These are phyloP conservation scores for Leptopterna dolabrata DNA, from an alignment of 2,888 invertebrate species.

Conservation along the genomic window DNA sequence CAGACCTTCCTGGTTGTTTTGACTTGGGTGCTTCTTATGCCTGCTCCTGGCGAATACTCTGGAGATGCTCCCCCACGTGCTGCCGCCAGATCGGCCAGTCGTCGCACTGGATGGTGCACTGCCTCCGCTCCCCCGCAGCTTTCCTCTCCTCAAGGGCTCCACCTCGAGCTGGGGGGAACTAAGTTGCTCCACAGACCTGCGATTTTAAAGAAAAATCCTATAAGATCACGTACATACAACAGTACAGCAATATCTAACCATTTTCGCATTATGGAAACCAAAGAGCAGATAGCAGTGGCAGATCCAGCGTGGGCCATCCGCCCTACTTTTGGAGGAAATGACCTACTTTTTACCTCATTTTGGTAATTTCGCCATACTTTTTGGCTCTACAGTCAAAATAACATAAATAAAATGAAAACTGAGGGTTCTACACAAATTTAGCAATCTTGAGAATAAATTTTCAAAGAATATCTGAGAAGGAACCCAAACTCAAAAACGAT, in stretches of 20 bases:
- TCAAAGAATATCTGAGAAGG: too few species aligned
- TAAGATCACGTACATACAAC: background rate
- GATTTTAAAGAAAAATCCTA: background rate
- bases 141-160: conserved; percentile 63
- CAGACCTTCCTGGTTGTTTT: conserved; percentile 73
- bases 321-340: too few species aligned
- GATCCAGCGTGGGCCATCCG: too few species aligned
- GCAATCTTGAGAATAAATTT: too few species aligned
- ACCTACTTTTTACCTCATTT: too few species aligned
- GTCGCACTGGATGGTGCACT: conserved; percentile 56
- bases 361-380: too few species aligned
- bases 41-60: conserved; percentile 88
- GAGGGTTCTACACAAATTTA: too few species aligned
- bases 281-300: too few species aligned
- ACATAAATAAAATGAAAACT: too few species aligned
- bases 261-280: background rate
- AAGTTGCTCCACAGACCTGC: conserved; percentile 83
- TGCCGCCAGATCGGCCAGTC: conserved; percentile 55
- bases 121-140: conserved; percentile 61
- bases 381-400: too few species aligned
- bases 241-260: background rate
- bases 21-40: conserved; percentile 81
- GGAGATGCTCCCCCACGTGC: conserved; percentile 92
- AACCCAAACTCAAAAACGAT: too few species aligned
- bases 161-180: conserved; percentile 71